Evolutionary conservation across 2,797 vertebrate genomes (phyloP), one percentile per base, ranked within the genome.

Genomic region (Pseudochaenichthys georgianus): DNA sequence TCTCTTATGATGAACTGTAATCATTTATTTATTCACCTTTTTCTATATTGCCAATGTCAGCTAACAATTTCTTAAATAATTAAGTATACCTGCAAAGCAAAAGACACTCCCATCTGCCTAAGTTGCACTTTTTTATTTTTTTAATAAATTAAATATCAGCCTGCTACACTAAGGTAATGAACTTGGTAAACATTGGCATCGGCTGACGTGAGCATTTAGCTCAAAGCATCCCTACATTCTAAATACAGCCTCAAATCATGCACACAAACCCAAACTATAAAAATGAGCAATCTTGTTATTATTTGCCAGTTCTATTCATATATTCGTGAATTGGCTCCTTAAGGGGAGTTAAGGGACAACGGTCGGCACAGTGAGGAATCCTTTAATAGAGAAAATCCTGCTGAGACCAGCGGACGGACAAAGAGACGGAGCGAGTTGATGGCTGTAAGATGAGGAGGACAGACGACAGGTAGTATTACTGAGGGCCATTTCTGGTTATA

Each of bases 261-360:
- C 34, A 38, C 19, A 72, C 9, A 50, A 65, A 68, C 57, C 45
- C 34, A 61, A 16, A 66, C 10, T 48, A 67, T 51, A 42, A 5
- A 84, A 91, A 85, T 80, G 75, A 85, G 76, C 79, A 78, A 77
- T 84, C 79, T 78, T 73, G 70, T 73, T 64, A 81, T 88, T 72
- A 76, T 89, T 84, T 84, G 50, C 60, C 67, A 13, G 73, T 76
- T 86, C 72, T 83, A 86, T 86, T 90, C 70, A 88, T 92, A 81
- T 92, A 90, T 93, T 92, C 89, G 90, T 92, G 89, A 90, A 84
- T 16, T 76, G 69, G 68, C 79, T 87, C 70, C 71, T 89, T 81
- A 55, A 83, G 78, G 82, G 77, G 77, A 52, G 17, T 76, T 7
- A 0, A 23, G 64, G 78, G 72, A 70, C 54, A 8, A 67, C 63